Evolutionary conservation across 2,113 vertebrate species (phyloP), one percentile per base, ranked within the genome.

Genomic region (Beaufortia kweichowensis): DNA sequence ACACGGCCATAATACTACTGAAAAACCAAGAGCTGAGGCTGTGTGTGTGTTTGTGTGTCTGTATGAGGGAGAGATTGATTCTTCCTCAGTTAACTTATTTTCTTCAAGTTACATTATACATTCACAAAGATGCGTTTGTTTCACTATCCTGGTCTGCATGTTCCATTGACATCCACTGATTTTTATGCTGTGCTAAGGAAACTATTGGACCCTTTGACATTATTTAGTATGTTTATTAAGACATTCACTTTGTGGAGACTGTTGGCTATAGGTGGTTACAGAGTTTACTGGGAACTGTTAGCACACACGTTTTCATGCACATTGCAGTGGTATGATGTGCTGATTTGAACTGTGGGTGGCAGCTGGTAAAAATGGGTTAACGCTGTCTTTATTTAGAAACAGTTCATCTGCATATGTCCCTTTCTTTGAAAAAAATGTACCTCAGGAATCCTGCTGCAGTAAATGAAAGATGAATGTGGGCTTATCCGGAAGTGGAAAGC

Each of bases 321-420:
- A 39, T 9, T 39, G 35, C 31, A n/a, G 1, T 4, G 23, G 56
- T 65, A 23, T 50, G 46, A 60, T 43, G 21, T 31, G 46, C 48
- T 69, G 48, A 48, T 15, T n/a, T 70, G 14, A 39, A 57, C 6
- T 15, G 53, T 71, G 29, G 61, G 60, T 55, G 31, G 72, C 43
- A 75, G 56, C 56, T 68, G 41, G 53, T 67, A 24, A 50, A 48
- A 69, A 26, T 9, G 28, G 67, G 60, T 53, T 72, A 63, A 70
- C 14, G 14, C 48, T 39, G 31, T 81, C 59, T 76, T 70, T 76
- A 64, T 63, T 72, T 74, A 70, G 80, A 6, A 67, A 67, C 71
- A 64, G 63, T 63, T 78, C 48, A 55, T 74, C 28, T 23, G 53
- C 50, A 60, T 56, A 59, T 48, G 33, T 69, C 21, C 6, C 23